Conservation (phyloP, 1,140 invertebrate genomes). For the Diorhabda sublineata region DNA sequence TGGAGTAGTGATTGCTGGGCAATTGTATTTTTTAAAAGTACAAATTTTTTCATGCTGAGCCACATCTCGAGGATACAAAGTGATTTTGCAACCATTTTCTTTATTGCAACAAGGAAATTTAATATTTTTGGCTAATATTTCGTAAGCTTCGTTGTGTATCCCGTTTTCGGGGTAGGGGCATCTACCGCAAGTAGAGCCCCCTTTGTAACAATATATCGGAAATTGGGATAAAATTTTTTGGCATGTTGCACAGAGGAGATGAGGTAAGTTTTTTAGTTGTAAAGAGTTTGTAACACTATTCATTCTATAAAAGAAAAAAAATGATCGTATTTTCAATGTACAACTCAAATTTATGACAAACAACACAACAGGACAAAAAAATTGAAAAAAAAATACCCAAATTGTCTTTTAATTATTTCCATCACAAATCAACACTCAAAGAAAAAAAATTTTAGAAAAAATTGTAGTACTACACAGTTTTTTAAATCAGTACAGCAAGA, state of each 20-base stretch:
- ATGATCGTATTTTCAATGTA: too few relatives aligned
- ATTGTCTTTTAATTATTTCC: too few relatives aligned
- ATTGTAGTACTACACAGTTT: too few relatives aligned
- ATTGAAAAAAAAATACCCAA: too few relatives aligned
- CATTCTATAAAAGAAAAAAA: too few relatives aligned
- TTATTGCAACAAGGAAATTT: constrained; percentile 26
- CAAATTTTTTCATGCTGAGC: constrained; percentile 24
- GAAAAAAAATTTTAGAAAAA: too few relatives aligned
- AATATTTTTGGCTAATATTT: constrained; percentile 17
- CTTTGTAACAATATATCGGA: constrained; percentile 16
- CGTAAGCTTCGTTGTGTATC: constrained; percentile 19
- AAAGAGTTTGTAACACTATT: neutral
- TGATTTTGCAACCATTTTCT: constrained; percentile 20
- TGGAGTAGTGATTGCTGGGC: constrained; percentile 6
- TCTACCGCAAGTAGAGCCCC: constrained; percentile 21
- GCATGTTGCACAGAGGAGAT: constrained; percentile 17
- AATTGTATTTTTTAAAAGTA: constrained; percentile 16
- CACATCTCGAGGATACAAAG: constrained; percentile 18
- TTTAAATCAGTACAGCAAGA: too few relatives aligned
- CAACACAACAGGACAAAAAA: too few relatives aligned
- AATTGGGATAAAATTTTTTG: constrained; percentile 25
- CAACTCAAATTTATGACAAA: too few relatives aligned
- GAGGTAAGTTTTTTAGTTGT: neutral
- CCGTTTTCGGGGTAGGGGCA: constrained; percentile 14
- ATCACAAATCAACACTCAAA: too few relatives aligned